Conservation (phyloP, 2,113 vertebrate genomes). For the Chionomys nivalis region DNA sequence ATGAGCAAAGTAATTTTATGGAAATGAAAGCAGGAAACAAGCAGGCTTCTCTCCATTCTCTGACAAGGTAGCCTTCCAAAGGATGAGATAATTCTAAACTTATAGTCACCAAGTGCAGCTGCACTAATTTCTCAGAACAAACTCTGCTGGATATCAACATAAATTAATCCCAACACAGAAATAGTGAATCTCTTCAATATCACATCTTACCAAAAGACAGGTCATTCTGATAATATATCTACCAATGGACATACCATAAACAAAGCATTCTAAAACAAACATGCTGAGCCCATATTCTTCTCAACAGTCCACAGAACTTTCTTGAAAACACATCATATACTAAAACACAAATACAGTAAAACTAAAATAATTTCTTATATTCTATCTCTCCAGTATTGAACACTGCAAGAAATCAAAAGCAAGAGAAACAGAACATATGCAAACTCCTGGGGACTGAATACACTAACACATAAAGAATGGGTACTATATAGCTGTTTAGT, state of each 20-base stretch:
- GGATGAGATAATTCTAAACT: background rate
- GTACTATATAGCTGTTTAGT: background rate
- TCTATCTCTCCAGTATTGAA: background rate
- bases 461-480: background rate
- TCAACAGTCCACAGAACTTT: background rate
- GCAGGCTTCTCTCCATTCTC: background rate
- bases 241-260: background rate
- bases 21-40: background rate
- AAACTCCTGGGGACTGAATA: background rate
- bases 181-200: background rate
- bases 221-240: background rate
- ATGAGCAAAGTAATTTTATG: background rate
- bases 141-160: background rate
- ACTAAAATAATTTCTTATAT: background rate
- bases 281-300: background rate
- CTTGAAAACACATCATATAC: background rate
- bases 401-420: background rate
- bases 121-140: background rate
- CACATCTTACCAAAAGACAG: background rate
- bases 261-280: too few relatives aligned
- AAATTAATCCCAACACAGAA: background rate
- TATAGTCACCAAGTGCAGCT: background rate
- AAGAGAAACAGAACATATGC: background rate
- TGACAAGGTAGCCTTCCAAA: background rate
- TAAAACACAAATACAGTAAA: background rate